Conservation (phyloP, 2,113 vertebrate species). For the Colinus virginianus region DNA sequence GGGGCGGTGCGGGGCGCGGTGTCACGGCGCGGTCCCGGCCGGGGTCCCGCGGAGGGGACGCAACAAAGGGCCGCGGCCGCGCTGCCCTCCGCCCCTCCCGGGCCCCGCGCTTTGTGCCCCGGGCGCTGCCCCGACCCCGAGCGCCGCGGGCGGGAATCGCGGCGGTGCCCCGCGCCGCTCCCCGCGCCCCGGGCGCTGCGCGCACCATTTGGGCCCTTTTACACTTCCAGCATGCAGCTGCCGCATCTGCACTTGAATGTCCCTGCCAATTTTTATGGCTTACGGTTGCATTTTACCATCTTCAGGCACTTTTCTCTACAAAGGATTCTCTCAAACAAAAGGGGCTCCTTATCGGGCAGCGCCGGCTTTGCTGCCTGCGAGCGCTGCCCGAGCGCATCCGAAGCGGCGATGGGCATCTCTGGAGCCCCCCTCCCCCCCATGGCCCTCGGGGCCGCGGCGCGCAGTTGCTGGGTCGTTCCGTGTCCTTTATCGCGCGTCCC, state of each 20-base stretch:
- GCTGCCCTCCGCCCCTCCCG: too few relatives aligned
- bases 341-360: neutral
- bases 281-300: slow-evolving; percentile 23
- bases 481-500: neutral
- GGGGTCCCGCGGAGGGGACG: too few relatives aligned
- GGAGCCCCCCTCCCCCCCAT: rapidly evolving
- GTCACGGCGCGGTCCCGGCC: too few relatives aligned
- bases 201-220: slow-evolving; percentile 38
- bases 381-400: rapidly evolving
- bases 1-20: neutral
- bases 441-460: neutral
- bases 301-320: neutral
- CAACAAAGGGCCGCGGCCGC: neutral
- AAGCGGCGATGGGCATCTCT: neutral
- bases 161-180: too few relatives aligned
- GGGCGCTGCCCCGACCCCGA: too few relatives aligned
- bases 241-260: slow-evolving; percentile 62
- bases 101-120: too few relatives aligned
- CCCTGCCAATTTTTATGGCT: slow-evolving; percentile 54
- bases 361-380: neutral
- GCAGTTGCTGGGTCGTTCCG: neutral
- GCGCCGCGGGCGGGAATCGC: too few relatives aligned
- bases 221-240: slow-evolving; percentile 19
- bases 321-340: slow-evolving; percentile 45
- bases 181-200: too few relatives aligned